Evolutionary conservation across 2,113 vertebrate species (phyloP), one percentile per base, ranked within the genome.

Genomic region (Aldabrachelys gigantea): DNA sequence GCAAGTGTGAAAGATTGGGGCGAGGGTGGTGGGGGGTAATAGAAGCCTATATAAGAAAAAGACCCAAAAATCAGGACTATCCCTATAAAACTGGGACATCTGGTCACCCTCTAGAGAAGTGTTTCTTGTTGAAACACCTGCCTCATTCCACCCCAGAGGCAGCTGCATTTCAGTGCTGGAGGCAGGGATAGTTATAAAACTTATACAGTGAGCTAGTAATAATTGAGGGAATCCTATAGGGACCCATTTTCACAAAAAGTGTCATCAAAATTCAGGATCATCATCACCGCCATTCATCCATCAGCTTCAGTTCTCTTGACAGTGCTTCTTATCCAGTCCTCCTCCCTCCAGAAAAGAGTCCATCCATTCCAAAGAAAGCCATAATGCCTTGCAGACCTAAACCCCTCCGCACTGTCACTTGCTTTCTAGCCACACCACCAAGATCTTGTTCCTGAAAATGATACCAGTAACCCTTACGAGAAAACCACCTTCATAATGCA

Each of bases 201-300:
- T 91, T 35, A 72, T 59, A 87, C 41, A 80, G 80, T 4, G 44
- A 90, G 84, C 76, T 95, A 95, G 82, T 87, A 62, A 72, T 57
- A 81, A 56, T 52, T 90, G 89, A n/a, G 83, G 80, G 84, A 94
- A 88, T n/a, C 86, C 82, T 81, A 93, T 29, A 47, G 52, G 80
- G 89, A 96, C 10, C 16, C 78, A 82, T 72, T 56, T 78, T 80
- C 93, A 91, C 94, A 95, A 82, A 93, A 93, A 92, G 14, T 25
- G 35, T 22, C 12, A 22, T 38, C 53, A 69, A 90, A 88, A 14
- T 25, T 10, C 16, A 31, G 50, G 41, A 8, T 59, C 94, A 16
- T 80, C 69, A 85, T 76, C 81, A 47, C 1, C 7, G 57, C 31
- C 44, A 89, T 59, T 41, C 72, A 94, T 65, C 65, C 54, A 90